These are phyloP conservation scores for Parelbella ahira DNA, from an alignment of 2,888 invertebrate genomes.

Conservation along the genomic window DNA sequence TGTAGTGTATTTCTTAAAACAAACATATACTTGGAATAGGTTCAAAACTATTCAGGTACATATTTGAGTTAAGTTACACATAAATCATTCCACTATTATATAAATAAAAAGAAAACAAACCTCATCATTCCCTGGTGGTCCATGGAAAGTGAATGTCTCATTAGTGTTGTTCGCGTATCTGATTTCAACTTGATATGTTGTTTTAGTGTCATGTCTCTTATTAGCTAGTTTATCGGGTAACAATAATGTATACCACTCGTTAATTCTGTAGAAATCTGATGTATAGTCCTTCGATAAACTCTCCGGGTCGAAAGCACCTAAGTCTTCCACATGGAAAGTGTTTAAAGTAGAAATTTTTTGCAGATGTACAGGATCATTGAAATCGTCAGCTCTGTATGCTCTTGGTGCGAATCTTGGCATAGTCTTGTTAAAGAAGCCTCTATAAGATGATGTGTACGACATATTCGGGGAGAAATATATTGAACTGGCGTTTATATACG, in stretches of 20 bases:
- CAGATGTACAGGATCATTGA: slow-evolving; percentile 96
- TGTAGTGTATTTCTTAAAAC: no score
- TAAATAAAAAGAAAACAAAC: slow-evolving; percentile 44
- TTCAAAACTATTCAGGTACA: no score
- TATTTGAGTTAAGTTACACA: no score
- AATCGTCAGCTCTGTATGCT: slow-evolving; percentile 94
- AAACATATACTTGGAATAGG: no score
- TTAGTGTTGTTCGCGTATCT: slow-evolving; percentile 96
- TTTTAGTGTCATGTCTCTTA: slow-evolving; percentile 93
- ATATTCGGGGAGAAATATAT: slow-evolving; percentile 96
- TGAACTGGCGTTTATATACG: slow-evolving; percentile 94
- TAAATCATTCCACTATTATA: no score
- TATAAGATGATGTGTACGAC: slow-evolving; percentile 95
- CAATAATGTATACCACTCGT: slow-evolving; percentile 97
- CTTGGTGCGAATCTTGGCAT: slow-evolving; percentile 96
- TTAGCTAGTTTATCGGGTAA: slow-evolving; percentile 90
- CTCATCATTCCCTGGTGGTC: slow-evolving; percentile 95
- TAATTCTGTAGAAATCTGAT: slow-evolving; percentile 92
- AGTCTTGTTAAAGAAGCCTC: slow-evolving; percentile 98
- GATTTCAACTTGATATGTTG: slow-evolving; percentile 96
- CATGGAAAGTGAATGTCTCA: slow-evolving; percentile 97
- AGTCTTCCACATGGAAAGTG: slow-evolving; percentile 92
- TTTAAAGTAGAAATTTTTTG: slow-evolving; percentile 97
- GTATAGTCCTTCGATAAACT: slow-evolving; percentile 94
- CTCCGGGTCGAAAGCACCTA: slow-evolving; percentile 90